These are phyloP conservation scores for Coendou prehensilis DNA, from an alignment of 2,797 vertebrate genomes.

Conservation along the genomic window DNA sequence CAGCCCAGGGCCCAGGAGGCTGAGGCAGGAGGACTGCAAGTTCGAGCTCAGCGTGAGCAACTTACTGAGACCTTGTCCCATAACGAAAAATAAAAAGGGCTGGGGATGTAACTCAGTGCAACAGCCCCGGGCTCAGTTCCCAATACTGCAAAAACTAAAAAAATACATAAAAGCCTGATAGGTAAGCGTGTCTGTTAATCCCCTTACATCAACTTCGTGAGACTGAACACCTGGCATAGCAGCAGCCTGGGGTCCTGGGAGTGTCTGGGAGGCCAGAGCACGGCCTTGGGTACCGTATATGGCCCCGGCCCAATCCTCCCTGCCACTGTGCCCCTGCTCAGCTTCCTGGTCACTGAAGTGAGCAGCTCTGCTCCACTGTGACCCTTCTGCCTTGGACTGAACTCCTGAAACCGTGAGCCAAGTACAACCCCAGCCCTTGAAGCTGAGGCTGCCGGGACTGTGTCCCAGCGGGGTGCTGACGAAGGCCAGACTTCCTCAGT, in stretches of 20 bases:
- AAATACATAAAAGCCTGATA: rapidly evolving
- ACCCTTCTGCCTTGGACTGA: background rate
- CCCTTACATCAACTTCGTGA: rapidly evolving
- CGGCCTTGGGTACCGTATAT: too few relatives aligned
- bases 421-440: background rate
- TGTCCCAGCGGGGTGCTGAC: background rate
- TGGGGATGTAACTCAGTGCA: too few relatives aligned
- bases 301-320: background rate
- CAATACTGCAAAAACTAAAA: background rate
- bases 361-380: background rate
- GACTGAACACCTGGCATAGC: background rate
- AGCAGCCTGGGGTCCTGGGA: background rate
- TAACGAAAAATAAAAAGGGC: too few relatives aligned
- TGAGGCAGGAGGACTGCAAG: background rate
- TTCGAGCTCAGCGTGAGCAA: background rate
- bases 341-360: background rate
- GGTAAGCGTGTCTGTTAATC: background rate
- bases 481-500: background rate
- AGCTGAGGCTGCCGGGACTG: background rate
- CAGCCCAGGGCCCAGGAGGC: background rate
- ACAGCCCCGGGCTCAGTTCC: too few relatives aligned
- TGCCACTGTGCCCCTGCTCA: background rate
- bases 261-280: too few relatives aligned
- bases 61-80: too few relatives aligned
- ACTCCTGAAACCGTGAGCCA: background rate